Conservation (phyloP, 1,140 invertebrate species). For the Liolophura sinensis region DNA sequence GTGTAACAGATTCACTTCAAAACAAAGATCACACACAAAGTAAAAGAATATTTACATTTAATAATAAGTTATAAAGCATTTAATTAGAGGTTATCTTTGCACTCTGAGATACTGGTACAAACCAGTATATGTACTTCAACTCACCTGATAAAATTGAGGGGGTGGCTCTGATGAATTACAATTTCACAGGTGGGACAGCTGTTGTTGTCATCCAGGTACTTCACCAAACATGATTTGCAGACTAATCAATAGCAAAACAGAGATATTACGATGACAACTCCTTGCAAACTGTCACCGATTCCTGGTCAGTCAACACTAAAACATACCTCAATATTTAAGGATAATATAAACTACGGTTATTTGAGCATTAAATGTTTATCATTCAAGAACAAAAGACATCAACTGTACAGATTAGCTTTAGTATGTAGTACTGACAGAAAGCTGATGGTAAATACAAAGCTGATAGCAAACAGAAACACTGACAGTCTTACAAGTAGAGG, state of each 20-base stretch:
- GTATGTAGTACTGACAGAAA: background rate
- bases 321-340: too few relatives aligned
- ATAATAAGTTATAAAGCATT: too few relatives aligned
- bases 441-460: slow-evolving; percentile 2
- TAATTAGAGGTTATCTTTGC: too few relatives aligned
- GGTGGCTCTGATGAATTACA: slow-evolving; percentile 62
- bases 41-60: too few relatives aligned
- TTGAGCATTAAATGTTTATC: too few relatives aligned
- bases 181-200: slow-evolving; percentile 59
- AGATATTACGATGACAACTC: background rate
- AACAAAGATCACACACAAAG: too few relatives aligned
- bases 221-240: slow-evolving; percentile 62
- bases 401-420: background rate
- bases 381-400: background rate
- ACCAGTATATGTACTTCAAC: background rate
- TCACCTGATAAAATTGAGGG: slow-evolving; percentile 57
- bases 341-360: too few relatives aligned
- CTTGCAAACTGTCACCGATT: too few relatives aligned
- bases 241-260: slow-evolving; percentile 45
- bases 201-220: slow-evolving; percentile 57
- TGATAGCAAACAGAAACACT: background rate
- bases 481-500: background rate
- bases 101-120: background rate
- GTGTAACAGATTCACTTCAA: too few relatives aligned
- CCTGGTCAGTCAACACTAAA: too few relatives aligned